Conservation (phyloP, 2,797 vertebrate genomes). For the Helarctos malayanus region DNA sequence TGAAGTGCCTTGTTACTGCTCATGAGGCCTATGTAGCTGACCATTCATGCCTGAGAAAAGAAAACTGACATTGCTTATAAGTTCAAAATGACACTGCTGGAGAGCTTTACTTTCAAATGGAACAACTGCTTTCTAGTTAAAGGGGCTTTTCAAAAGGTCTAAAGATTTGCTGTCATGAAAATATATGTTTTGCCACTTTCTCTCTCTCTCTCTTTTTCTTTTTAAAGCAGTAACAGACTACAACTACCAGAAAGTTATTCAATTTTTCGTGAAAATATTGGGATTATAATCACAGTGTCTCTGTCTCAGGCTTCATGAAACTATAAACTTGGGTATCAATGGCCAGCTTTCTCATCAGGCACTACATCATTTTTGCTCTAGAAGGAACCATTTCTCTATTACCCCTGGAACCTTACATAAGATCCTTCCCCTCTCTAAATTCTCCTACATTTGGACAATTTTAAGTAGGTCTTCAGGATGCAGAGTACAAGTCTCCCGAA, state of each 20-base stretch:
- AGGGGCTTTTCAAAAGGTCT: constrained; percentile 41
- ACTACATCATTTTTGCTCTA: background rate
- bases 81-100: constrained; percentile 27
- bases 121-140: constrained; percentile 65
- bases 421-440: background rate
- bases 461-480: background rate
- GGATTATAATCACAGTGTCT: background rate
- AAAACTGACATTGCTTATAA: constrained; percentile 30
- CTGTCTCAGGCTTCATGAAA: background rate
- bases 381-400: background rate
- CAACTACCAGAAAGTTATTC: background rate
- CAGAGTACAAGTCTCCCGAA: background rate
- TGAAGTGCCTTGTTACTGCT: background rate
- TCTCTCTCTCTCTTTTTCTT: background rate
- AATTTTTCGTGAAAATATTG: background rate
- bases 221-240: background rate
- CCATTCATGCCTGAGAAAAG: background rate
- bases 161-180: constrained; percentile 73
- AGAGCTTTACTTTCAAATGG: constrained; percentile 54
- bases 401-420: background rate
- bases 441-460: background rate
- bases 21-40: background rate
- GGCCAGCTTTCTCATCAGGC: background rate
- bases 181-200: background rate
- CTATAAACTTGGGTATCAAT: background rate